These are phyloP conservation scores for Sweltsa coloradensis DNA, from an alignment of 1,140 invertebrate genomes.

Conservation along the genomic window DNA sequence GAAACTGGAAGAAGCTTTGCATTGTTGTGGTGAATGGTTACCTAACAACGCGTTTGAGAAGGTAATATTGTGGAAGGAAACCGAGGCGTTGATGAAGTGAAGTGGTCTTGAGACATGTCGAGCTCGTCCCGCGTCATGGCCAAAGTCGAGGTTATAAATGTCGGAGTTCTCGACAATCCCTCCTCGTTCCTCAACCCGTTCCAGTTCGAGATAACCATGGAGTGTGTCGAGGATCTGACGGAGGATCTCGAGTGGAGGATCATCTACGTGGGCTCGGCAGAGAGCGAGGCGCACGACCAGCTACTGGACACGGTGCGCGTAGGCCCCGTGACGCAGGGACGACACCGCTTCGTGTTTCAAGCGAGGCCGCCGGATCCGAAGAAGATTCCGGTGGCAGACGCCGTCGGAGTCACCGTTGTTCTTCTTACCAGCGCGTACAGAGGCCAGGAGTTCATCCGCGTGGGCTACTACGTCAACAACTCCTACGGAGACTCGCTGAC, in stretches of 20 bases:
- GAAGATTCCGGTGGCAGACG: slow-evolving; percentile 46
- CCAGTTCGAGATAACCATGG: slow-evolving; percentile 55
- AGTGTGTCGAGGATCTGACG: slow-evolving; percentile 48
- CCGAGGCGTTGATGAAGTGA: too few species aligned
- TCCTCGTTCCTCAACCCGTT: slow-evolving; percentile 46
- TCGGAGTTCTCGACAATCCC: slow-evolving; percentile 49
- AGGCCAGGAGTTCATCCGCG: slow-evolving; percentile 44
- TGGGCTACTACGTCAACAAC: slow-evolving; percentile 56
- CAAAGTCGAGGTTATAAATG: slow-evolving; percentile 48
- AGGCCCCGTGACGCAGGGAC: slow-evolving; percentile 52
- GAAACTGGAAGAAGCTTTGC: too few species aligned
- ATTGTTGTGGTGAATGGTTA: too few species aligned
- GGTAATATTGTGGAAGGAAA: too few species aligned
- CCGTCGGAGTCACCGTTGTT: slow-evolving; percentile 50
- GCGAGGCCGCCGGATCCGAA: slow-evolving; percentile 43
- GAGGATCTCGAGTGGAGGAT: slow-evolving; percentile 61
- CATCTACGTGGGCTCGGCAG: slow-evolving; percentile 55
- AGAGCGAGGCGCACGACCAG: slow-evolving; percentile 46
- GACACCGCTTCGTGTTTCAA: slow-evolving; percentile 42
- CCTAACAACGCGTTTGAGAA: too few species aligned
- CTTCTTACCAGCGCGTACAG: slow-evolving; percentile 46
- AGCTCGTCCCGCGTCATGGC: too few species aligned
- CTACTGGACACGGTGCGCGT: slow-evolving; percentile 50
- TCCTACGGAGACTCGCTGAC: slow-evolving; percentile 42
- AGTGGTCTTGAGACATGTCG: too few species aligned